Evolutionary conservation across 2,797 vertebrate genomes (phyloP).

Genomic region (Gouania willdenowi): DNA sequence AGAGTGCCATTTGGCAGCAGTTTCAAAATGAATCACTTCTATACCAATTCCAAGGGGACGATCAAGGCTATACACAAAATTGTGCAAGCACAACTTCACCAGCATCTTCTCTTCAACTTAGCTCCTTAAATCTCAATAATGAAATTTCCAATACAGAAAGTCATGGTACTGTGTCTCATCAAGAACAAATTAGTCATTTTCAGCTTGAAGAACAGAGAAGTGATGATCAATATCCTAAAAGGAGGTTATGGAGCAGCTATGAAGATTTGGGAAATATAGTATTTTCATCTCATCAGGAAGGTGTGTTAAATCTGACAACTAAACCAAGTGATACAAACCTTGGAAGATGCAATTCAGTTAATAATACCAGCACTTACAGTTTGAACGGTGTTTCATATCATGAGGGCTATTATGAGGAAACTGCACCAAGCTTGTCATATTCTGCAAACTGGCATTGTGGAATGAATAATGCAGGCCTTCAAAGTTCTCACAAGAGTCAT

Average conservation of each 20-base stretch:
- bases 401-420: slow-evolving; percentile 80
- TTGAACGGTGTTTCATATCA: slow-evolving; percentile 77
- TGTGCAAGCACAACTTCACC: slow-evolving; percentile 27
- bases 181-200: slow-evolving; percentile 36
- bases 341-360: slow-evolving; percentile 61
- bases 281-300: slow-evolving; percentile 66
- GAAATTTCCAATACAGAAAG: slow-evolving; percentile 27
- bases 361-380: slow-evolving; percentile 77
- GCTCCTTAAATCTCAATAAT: slow-evolving; percentile 43
- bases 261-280: slow-evolving; percentile 46
- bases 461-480: slow-evolving; percentile 49
- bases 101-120: slow-evolving; percentile 23
- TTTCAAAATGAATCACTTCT: slow-evolving; percentile 64
- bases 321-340: slow-evolving; percentile 76
- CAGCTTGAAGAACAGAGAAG: slow-evolving; percentile 22
- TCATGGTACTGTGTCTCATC: slow-evolving; percentile 37
- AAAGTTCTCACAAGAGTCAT: slow-evolving; percentile 52
- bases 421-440: slow-evolving; percentile 71
- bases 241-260: slow-evolving; percentile 64
- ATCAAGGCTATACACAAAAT: slow-evolving; percentile 33
- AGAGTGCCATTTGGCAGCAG: slow-evolving; percentile 73
- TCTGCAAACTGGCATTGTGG: slow-evolving; percentile 70
- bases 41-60: slow-evolving; percentile 41
- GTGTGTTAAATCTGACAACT: slow-evolving; percentile 84
- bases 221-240: slow-evolving; percentile 43